These are phyloP conservation scores for Cerastis leucographa DNA, from an alignment of 2,888 invertebrate genomes.

Conservation along the genomic window DNA sequence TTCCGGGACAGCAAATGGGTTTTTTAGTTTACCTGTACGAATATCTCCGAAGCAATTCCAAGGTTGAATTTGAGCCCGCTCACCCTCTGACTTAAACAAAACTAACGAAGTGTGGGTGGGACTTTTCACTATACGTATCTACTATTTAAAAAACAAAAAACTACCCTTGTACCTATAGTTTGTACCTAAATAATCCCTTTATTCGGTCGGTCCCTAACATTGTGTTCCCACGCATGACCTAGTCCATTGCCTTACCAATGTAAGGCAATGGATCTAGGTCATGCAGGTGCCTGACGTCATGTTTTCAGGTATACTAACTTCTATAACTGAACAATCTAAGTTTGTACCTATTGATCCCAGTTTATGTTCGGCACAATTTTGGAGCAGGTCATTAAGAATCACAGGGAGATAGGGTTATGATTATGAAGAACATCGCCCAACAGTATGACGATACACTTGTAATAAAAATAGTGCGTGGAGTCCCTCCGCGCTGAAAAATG, in stretches of 20 bases:
- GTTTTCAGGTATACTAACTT: conserved; percentile 28
- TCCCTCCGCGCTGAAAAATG: no score
- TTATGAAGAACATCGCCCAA: background rate
- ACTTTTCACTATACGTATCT: background rate
- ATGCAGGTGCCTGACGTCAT: conserved; percentile 30
- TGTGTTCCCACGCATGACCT: background rate
- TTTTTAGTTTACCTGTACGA: background rate
- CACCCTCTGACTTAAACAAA: background rate
- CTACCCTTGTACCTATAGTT: background rate
- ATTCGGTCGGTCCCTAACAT: conserved; percentile 11
- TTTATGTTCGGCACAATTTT: conserved; percentile 7
- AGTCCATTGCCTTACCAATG: no score
- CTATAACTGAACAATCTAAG: conserved; percentile 30
- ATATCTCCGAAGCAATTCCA: background rate
- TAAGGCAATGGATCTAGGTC: conserved; percentile 19
- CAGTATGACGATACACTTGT: background rate
- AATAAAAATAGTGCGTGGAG: no score
- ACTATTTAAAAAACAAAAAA: conserved; percentile 9
- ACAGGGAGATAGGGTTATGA: background rate
- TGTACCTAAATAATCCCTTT: conserved; percentile 1
- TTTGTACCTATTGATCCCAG: conserved; percentile 26
- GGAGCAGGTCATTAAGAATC: background rate
- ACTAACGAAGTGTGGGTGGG: background rate
- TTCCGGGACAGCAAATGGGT: background rate
- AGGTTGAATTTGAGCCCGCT: background rate